phyloP scores from a whole-genome alignment of 2,888 invertebrate species.

The Poecilobothrus nobilitatus region DNA sequence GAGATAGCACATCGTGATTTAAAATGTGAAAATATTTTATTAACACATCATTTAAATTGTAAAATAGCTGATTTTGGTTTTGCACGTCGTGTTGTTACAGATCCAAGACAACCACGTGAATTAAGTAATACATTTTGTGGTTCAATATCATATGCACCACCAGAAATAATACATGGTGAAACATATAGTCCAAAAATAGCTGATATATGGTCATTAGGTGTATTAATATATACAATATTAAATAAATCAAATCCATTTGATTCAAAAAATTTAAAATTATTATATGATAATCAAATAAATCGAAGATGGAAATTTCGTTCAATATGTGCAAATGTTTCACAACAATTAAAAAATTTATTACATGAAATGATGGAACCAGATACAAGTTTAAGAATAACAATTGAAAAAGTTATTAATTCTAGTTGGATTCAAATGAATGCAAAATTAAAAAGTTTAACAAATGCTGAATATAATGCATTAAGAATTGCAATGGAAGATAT shows the following conservation, averaged over 20 bases:
- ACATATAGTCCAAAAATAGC: conserved; percentile 63
- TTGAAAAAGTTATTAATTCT: conserved; percentile 48
- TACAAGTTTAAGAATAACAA: conserved; percentile 49
- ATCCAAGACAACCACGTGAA: conserved; percentile 43
- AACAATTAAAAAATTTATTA: conserved; percentile 58
- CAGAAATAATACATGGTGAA: conserved; percentile 68
- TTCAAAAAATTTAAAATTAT: conserved; percentile 51
- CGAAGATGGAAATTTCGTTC: conserved; percentile 62
- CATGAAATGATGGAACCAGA: conserved; percentile 62
- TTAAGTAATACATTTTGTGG: conserved; percentile 77
- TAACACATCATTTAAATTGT: conserved; percentile 63
- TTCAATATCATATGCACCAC: conserved; percentile 80
- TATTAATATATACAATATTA: conserved; percentile 72
- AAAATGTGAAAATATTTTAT: conserved; percentile 73
- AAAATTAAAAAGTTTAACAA: conserved; percentile 39
- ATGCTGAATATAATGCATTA: conserved; percentile 15
- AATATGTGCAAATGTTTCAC: conserved; percentile 51
- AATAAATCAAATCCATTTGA: conserved; percentile 78
- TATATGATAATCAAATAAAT: conserved; percentile 48
- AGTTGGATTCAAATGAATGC: conserved; percentile 62
- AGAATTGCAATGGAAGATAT: conserved; percentile 14
- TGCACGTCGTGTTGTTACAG: conserved; percentile 46
- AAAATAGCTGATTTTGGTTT: conserved; percentile 82
- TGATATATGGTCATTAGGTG: conserved; percentile 74
- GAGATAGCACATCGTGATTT: conserved; percentile 72